phyloP scores from a whole-genome alignment of 30 jellyfish, hydroid and myxozoan genomes.

The Nemopilema nomurai region DNA sequence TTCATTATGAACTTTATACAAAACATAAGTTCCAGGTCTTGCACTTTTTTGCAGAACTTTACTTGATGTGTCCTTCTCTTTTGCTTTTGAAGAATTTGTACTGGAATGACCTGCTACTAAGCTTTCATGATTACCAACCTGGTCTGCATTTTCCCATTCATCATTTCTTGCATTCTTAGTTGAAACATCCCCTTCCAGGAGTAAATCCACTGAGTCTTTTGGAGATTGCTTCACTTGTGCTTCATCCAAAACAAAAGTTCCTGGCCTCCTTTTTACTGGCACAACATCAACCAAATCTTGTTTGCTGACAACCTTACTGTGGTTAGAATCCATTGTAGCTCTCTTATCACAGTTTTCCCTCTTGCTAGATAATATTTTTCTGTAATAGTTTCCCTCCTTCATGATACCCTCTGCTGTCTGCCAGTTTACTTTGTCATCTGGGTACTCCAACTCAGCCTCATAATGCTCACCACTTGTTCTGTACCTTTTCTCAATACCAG shows the following conservation, averaged over 20 bases:
- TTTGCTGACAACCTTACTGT: not conserved
- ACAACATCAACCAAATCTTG: not conserved
- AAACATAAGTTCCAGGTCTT: not conserved
- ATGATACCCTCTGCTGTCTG: not conserved
- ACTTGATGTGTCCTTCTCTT: not conserved
- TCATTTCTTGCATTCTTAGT: no score
- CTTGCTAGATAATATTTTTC: not conserved
- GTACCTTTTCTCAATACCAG: not conserved
- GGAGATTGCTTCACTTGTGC: not conserved
- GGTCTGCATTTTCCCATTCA: not conserved
- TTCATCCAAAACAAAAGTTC: conserved; percentile 13
- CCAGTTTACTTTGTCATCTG: not conserved
- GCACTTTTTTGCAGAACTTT: not conserved
- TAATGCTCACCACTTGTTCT: not conserved
- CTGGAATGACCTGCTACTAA: no score
- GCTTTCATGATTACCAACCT: no score
- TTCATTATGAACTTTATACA: not conserved
- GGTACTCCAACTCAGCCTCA: not conserved
- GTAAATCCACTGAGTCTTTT: not conserved
- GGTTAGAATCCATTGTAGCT: not conserved
- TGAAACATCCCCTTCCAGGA: no score
- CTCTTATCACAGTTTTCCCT: not conserved
- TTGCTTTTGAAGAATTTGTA: no score
- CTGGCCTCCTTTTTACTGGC: conserved; percentile 23
- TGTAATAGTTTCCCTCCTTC: not conserved